Conservation (phyloP, 2,888 invertebrate species). For the Chalcosyrphus nemorum region DNA sequence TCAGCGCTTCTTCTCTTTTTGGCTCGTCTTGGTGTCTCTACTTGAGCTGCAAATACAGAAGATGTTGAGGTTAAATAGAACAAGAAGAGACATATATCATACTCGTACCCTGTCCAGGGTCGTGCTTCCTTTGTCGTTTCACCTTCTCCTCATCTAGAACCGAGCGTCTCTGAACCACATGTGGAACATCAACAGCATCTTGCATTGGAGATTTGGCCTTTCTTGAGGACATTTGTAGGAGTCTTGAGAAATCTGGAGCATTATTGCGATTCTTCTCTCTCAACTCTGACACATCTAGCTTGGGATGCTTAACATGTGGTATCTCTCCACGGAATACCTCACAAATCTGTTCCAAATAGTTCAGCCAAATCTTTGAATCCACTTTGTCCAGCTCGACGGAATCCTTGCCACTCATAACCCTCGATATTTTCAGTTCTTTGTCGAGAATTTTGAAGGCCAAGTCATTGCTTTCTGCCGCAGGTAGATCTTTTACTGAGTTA, state of each 20-base stretch:
- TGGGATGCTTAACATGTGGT: conserved; percentile 90
- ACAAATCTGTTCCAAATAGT: conserved; percentile 94
- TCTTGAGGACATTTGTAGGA: conserved; percentile 78
- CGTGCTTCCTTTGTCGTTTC: conserved; percentile 80
- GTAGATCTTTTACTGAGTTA: conserved; percentile 85
- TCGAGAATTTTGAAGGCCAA: conserved; percentile 93
- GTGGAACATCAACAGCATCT: conserved; percentile 79
- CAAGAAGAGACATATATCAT: neutral
- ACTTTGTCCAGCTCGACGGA: conserved; percentile 80
- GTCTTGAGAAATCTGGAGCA: conserved; percentile 80
- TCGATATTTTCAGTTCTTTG: conserved; percentile 89
- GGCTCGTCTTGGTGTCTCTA: conserved; percentile 82
- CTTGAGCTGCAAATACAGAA: conserved; percentile 76
- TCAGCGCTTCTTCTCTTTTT: conserved; percentile 86
- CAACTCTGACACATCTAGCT: conserved; percentile 84
- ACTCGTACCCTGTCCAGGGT: conserved; percentile 74
- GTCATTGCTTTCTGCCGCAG: conserved; percentile 88
- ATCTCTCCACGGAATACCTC: conserved; percentile 95
- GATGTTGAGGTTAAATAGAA: neutral
- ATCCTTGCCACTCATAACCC: conserved; percentile 90
- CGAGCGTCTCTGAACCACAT: conserved; percentile 78
- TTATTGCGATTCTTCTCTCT: conserved; percentile 80
- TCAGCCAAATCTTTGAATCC: conserved; percentile 84
- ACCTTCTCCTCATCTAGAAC: conserved; percentile 81
- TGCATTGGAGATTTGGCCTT: conserved; percentile 81